Conservation (phyloP, 2,888 invertebrate genomes). For the Orgyia antiqua region DNA sequence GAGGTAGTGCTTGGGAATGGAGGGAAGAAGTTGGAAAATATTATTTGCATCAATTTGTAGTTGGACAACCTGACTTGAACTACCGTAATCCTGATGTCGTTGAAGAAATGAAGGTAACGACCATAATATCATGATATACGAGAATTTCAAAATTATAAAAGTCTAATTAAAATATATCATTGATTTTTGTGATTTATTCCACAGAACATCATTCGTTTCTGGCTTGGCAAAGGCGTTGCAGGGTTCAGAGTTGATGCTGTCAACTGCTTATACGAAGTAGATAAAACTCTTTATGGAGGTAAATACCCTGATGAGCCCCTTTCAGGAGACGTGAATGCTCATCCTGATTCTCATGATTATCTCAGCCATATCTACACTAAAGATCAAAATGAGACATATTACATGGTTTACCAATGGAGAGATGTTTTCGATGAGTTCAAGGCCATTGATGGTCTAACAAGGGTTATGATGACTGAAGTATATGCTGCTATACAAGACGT, state of each 20-base stretch:
- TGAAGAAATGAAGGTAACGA: constrained; percentile 74
- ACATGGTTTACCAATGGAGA: constrained; percentile 82
- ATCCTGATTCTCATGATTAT: constrained; percentile 73
- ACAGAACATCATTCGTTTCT: constrained; percentile 83
- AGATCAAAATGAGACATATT: constrained; percentile 78
- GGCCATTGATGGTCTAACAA: constrained; percentile 56
- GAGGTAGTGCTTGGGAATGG: constrained; percentile 86
- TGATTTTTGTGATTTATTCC: not conserved
- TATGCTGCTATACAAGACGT: constrained; percentile 80
- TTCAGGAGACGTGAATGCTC: constrained; percentile 55
- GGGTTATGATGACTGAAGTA: constrained; percentile 88
- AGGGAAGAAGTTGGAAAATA: constrained; percentile 80
- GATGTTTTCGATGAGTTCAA: constrained; percentile 78
- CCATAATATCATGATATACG: too few relatives aligned
- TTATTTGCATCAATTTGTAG: constrained; percentile 85
- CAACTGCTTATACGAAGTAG: constrained; percentile 80
- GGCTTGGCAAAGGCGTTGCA: constrained; percentile 90
- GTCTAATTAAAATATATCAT: too few relatives aligned
- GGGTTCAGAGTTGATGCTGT: constrained; percentile 92
- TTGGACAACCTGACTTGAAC: constrained; percentile 86
- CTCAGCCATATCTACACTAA: constrained; percentile 81
- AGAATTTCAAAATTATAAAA: too few relatives aligned
- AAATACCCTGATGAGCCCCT: constrained; percentile 76
- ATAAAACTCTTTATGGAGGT: constrained; percentile 60
- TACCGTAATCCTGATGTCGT: constrained; percentile 81